Base-by-base conservation (phyloP, 2,113 vertebrate species). In the Engraulis encrasicolus region DNA sequence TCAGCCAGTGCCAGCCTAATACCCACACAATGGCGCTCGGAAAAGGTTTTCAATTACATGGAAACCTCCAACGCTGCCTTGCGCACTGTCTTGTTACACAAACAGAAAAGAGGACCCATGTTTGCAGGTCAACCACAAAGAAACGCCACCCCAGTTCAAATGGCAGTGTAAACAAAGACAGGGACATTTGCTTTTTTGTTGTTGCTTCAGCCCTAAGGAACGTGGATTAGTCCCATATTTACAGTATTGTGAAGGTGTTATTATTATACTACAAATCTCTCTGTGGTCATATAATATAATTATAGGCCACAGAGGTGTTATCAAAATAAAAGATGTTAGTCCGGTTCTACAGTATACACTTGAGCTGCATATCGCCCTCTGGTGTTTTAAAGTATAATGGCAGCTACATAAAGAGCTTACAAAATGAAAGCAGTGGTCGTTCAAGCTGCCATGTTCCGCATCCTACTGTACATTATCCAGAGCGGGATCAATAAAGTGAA, bases 341-440 rank as follows among this genome's bases (percentile, higher is more conserved):
- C n/a, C n/a, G n/a, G n/a, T n/a, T n/a, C n/a, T n/a, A n/a, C n/a
- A n/a, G 27, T 15, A 17, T 74, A 27, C 34, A 34, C 34, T 27
- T 66, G 58, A 27, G 15, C 14, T 74, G 12, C 17, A 74, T 74
- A 74, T 34, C 86, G 87, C 81, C 85, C 38, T 84, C 87, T 84
- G 81, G 83, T 88, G 83, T 80, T 36, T 50, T 50, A 27, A 74
- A 14, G 27, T 31, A 15, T 74, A 74, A 74, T 27, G 4, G 27
- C 58, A 27, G 20, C 34, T 74, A 15, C 66, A 17, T 15, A 34
- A 34, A 6, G 0, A 17, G 31, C 27, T n/a, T n/a, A 34, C 2
- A 66, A 74, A 74, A 17, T 34, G 5, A 54, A 74, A 74, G 12
- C 14, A 34, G 27, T 34, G 14, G 9, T 74, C 66, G 17, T 14